These are phyloP conservation scores for Perizoma affinitatum DNA, from an alignment of 2,888 invertebrate genomes.

Conservation along the genomic window DNA sequence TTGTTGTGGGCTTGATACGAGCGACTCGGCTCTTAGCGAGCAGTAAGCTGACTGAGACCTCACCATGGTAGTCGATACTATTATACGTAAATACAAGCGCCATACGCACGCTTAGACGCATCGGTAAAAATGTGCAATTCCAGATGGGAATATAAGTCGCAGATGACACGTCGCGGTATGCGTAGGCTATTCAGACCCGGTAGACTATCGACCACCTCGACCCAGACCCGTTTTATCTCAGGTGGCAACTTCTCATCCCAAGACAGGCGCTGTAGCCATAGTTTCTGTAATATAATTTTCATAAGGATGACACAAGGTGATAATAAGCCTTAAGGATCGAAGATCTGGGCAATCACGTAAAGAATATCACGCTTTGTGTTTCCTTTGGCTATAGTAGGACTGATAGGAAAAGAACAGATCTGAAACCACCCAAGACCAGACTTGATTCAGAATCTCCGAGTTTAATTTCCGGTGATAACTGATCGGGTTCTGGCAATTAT, in stretches of 20 bases:
- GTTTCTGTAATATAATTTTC: slow-evolving; percentile 26
- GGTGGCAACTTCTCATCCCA: slow-evolving; percentile 24
- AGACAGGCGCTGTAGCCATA: slow-evolving; percentile 21
- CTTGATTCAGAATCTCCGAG: slow-evolving; percentile 1
- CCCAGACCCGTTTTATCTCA: slow-evolving; percentile 9
- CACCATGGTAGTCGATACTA: slow-evolving; percentile 3
- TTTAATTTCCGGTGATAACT: slow-evolving; percentile 20
- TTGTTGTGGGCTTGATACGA: slow-evolving; percentile 35
- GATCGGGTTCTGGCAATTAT: slow-evolving; percentile 11
- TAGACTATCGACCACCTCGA: slow-evolving; percentile 2
- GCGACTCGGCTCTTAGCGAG: slow-evolving; percentile 35
- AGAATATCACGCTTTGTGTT: slow-evolving; percentile 23
- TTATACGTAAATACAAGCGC: slow-evolving; percentile 29
- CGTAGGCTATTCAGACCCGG: slow-evolving; percentile 3
- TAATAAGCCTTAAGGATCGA: slow-evolving; percentile 25
- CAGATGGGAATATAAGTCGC: not conserved
- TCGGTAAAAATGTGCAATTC: slow-evolving; percentile 39
- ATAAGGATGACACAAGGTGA: slow-evolving; percentile 21
- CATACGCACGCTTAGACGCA: slow-evolving; percentile 33
- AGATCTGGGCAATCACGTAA: slow-evolving; percentile 28
- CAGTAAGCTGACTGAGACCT: slow-evolving; percentile 29
- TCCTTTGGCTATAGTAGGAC: too few species aligned
- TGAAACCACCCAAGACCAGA: slow-evolving; percentile 14
- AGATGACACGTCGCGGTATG: slow-evolving; percentile 4
- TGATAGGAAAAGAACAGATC: too few species aligned